These are phyloP conservation scores for Hymenochirus boettgeri DNA, from an alignment of 2,113 vertebrate genomes.

Conservation along the genomic window DNA sequence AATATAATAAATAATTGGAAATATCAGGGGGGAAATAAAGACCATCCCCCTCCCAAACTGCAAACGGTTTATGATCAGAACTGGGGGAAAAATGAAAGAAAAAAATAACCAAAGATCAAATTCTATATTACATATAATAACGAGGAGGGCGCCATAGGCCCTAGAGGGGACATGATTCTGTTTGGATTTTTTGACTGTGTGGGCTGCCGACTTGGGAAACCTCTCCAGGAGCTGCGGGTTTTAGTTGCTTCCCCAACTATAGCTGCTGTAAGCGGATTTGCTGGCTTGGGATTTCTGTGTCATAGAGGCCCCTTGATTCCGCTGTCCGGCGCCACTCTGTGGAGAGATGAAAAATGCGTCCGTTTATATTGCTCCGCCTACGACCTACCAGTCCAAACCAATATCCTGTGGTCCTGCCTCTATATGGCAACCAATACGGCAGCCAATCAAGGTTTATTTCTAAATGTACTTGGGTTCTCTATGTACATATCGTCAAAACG, in stretches of 20 bases:
- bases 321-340: constrained; percentile 86
- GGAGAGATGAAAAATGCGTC: constrained; percentile 5
- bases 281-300: constrained; percentile 96
- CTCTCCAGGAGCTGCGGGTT: constrained; percentile 37
- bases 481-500: too few species aligned
- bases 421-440: too few species aligned
- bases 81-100: constrained; percentile 45
- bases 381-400: too few species aligned
- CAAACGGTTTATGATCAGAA: constrained; percentile 52
- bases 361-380: too few species aligned
- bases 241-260: constrained; percentile 96
- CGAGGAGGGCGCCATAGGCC: constrained; percentile 22
- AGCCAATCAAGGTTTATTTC: too few species aligned
- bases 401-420: background rate
- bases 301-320: constrained; percentile 89
- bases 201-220: too few species aligned
- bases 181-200: too few species aligned
- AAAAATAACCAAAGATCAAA: constrained; percentile 77
- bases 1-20: too few species aligned
- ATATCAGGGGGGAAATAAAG: constrained; percentile 58
- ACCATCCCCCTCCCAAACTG: constrained; percentile 49
- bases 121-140: constrained; percentile 87
- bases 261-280: constrained; percentile 95
- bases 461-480: too few species aligned
- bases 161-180: constrained; percentile 8